Evolutionary conservation across 2,888 invertebrate genomes (phyloP).

Genomic region (Synergus gifuensis): DNA sequence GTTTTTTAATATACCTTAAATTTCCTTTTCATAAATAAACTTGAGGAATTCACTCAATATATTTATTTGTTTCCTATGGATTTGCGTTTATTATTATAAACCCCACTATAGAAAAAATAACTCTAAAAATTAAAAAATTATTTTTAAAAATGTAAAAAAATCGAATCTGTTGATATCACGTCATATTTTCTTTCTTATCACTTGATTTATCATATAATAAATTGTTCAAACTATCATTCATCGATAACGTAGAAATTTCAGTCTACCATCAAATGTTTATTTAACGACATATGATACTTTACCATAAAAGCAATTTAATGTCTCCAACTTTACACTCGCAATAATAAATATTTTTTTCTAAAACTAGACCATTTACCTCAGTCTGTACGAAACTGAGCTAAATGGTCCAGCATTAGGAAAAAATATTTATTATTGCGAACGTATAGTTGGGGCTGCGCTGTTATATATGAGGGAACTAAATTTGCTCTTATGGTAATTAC

Average conservation of each 20-base stretch:
- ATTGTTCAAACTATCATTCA: neutral
- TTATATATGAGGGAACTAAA: no score
- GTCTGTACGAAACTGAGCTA: no score
- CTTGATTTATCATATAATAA: neutral
- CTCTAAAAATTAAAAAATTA: neutral
- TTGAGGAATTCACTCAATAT: neutral
- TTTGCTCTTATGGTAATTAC: no score
- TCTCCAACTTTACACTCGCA: no score
- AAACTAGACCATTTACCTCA: no score
- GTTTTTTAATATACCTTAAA: conserved; percentile 1
- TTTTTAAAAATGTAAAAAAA: neutral
- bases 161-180: neutral
- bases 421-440: no score
- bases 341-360: no score
- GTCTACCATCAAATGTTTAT: neutral
- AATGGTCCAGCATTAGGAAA: no score
- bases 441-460: no score
- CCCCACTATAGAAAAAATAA: neutral
- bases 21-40: neutral
- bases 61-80: neutral
- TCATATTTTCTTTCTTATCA: neutral
- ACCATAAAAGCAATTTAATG: no score
- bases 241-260: conserved; percentile 3
- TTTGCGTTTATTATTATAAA: neutral
- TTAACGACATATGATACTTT: neutral